Evolutionary conservation across 2,113 vertebrate genomes (phyloP).

Genomic region (Dermatemys mawii): DNA sequence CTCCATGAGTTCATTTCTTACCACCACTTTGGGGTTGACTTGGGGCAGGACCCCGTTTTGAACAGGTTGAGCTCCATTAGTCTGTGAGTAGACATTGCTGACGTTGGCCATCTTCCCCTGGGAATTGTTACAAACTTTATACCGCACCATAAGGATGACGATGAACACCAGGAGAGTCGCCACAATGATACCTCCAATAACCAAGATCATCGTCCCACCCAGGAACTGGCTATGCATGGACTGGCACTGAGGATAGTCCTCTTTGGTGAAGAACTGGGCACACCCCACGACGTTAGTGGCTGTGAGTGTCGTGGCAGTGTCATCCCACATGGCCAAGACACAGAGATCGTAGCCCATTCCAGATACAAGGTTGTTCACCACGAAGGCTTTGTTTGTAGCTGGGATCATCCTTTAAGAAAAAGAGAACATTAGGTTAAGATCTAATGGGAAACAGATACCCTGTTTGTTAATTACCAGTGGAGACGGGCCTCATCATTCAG

Average conservation of each 20-base stretch:
- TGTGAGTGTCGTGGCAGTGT: slow-evolving; percentile 92
- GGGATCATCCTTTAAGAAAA: slow-evolving; percentile 91
- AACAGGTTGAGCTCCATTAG: slow-evolving; percentile 86
- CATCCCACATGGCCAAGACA: slow-evolving; percentile 96
- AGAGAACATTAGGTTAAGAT: background rate
- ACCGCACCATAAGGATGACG: slow-evolving; percentile 95
- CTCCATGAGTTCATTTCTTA: slow-evolving; percentile 89
- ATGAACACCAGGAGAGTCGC: slow-evolving; percentile 95
- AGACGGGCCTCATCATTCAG: background rate
- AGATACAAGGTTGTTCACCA: slow-evolving; percentile 94
- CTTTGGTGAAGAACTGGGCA: slow-evolving; percentile 91
- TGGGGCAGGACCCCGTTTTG: slow-evolving; percentile 82
- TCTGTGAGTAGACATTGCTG: slow-evolving; percentile 93
- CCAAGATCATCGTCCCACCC: slow-evolving; percentile 96
- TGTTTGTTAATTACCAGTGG: background rate
- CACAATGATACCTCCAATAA: slow-evolving; percentile 96
- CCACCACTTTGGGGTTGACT: slow-evolving; percentile 87
- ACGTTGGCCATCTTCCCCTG: slow-evolving; percentile 86
- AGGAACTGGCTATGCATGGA: slow-evolving; percentile 94
- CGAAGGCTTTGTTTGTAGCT: slow-evolving; percentile 91
- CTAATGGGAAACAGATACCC: background rate
- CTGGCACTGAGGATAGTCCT: slow-evolving; percentile 93
- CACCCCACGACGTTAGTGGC: slow-evolving; percentile 98
- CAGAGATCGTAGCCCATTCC: slow-evolving; percentile 96
- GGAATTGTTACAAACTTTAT: slow-evolving; percentile 88